These are phyloP conservation scores for Drosophila putrida DNA, from an alignment of 2,888 invertebrate species.

Conservation along the genomic window DNA sequence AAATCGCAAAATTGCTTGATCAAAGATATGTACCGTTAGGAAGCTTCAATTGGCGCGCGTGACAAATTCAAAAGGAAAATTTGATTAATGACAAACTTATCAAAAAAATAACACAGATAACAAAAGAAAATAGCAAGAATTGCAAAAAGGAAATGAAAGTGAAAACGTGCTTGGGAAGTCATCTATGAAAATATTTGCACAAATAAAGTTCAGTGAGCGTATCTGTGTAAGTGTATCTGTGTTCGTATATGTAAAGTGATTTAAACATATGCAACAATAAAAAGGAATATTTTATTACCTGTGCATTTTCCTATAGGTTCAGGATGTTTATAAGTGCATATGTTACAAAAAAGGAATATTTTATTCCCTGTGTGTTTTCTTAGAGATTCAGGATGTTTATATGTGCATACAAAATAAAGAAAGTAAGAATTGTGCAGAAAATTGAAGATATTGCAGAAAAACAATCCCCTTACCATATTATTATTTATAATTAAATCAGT, in stretches of 20 bases:
- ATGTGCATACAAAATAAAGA: not conserved
- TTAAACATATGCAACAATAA: not conserved
- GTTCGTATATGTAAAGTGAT: not conserved
- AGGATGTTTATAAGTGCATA: not conserved
- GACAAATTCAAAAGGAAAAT: constrained; percentile 18
- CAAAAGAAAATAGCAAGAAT: not conserved
- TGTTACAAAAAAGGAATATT: not conserved
- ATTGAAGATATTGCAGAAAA: not conserved
- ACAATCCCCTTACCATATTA: no score
- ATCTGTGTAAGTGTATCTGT: not conserved
- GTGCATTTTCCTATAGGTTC: not conserved
- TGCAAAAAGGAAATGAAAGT: constrained; percentile 8
- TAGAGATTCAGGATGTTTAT: not conserved
- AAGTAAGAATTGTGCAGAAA: not conserved
- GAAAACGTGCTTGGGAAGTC: constrained; percentile 4
- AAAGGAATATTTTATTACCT: not conserved
- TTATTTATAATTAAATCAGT: not conserved
- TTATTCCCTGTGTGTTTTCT: not conserved
- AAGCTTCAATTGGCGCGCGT: constrained; percentile 30
- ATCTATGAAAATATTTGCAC: constrained; percentile 8
- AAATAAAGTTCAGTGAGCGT: not conserved
- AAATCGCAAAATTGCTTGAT: constrained; percentile 15
- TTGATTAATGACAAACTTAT: not conserved
- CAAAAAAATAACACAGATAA: not conserved
- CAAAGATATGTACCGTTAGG: constrained; percentile 31